Percentiles rank a stretch among this genome's conserved stretches.
These are phyloP conservation scores for Mohoua ochrocephala DNA, from an alignment of 2,113 vertebrate genomes.

Conservation along the genomic window DNA sequence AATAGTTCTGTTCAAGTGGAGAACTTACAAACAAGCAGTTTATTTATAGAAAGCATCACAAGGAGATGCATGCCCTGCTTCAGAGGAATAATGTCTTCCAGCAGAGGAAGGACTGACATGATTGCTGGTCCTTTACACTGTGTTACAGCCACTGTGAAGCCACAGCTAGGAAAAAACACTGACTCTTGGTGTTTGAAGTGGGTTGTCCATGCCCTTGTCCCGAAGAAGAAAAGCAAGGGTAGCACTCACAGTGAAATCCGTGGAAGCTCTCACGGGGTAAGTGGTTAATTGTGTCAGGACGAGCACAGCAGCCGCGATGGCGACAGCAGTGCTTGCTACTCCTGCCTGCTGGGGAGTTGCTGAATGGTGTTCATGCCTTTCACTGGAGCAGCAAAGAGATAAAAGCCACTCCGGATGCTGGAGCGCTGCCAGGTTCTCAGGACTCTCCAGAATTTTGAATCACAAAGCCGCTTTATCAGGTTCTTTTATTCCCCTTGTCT, in stretches of 20 bases:
- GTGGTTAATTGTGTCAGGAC: constrained; percentile 40
- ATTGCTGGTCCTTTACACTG: not conserved
- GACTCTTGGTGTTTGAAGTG: not conserved
- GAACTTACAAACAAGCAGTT: constrained; percentile 36
- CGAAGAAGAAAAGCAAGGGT: constrained; percentile 16
- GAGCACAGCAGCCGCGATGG: not conserved
- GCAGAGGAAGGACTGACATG: not conserved
- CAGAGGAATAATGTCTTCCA: not conserved
- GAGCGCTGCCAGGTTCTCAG: not conserved
- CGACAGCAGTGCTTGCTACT: not conserved
- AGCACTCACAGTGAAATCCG: not conserved
- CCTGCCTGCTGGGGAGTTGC: constrained; percentile 3
- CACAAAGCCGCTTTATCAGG: constrained; percentile 1
- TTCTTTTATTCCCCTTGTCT: not conserved
- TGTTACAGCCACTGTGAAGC: not conserved
- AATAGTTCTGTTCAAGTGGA: constrained; percentile 38
- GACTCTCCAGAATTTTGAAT: constrained; percentile 36
- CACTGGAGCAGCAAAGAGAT: not conserved
- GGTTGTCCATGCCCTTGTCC: constrained; percentile 12
- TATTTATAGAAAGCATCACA: constrained; percentile 36
- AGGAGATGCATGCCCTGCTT: not conserved
- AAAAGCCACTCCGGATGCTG: constrained; percentile 19
- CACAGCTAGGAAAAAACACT: not conserved
- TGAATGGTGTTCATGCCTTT: not conserved
- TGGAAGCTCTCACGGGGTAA: not conserved